Evolutionary conservation across 2,113 vertebrate species (phyloP), one percentile per base, ranked within the genome.

Genomic region (Hyperoodon ampullatus): DNA sequence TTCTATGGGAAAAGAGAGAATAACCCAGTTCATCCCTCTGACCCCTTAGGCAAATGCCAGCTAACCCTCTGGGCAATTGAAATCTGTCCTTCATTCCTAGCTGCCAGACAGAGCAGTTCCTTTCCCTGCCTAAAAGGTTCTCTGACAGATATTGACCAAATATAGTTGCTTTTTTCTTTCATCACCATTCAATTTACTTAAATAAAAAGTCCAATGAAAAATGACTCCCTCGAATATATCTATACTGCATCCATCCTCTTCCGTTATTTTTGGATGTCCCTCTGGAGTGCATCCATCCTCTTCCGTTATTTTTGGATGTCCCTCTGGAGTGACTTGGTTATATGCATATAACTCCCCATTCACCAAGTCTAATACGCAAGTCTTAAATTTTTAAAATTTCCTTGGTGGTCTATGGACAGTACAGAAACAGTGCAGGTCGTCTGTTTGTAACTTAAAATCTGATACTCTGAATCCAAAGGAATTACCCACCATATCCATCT

Each of bases 401-500:
- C 96, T 55, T 47, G 80, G 95, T 35, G 0, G 83, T 94, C 94
- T 72, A 28, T 33, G 83, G 94, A 92, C 83, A 90, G 83, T 53
- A 84, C 42, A 96, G 91, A 94, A 93, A 91, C 50, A 68, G 92
- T 47, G 24, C 83, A 82, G 70, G 89, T 83, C n/a, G 83, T 95
- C 96, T 18, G 28, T 97, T 96, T 95, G 95, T 98, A 96, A 97
- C 86, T 96, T 95, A 94, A 97, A 95, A 96, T 39, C 91, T 95
- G 93, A 97, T 96, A 95, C 92, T 91, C 93, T 83, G 95, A 92
- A 98, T 98, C 95, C 50, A 96, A 97, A 98, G 93, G 98, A 97
- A 98, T 98, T 98, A 98, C 97, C 93, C 33, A 60, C 74, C 87
- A 92, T 98, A 98, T 98, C 97, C 97, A 98, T 99, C 98, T 98